Conservation (phyloP, 2,888 invertebrate species). For the Deilephila porcellus region DNA sequence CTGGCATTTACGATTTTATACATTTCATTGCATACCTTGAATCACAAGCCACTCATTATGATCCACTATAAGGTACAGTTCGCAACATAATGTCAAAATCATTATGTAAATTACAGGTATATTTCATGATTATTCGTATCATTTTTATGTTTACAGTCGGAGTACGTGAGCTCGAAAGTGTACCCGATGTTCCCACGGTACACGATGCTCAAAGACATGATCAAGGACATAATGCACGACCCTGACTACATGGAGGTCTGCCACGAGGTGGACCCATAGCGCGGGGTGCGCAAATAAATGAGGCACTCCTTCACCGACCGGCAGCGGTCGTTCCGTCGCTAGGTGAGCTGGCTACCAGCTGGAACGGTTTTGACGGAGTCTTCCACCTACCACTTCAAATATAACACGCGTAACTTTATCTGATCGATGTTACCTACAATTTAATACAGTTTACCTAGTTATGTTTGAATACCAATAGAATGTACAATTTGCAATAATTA, state of each 20-base stretch:
- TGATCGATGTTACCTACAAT: background rate
- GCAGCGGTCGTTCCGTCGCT: slow-evolving; percentile 76
- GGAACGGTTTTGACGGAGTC: slow-evolving; percentile 30
- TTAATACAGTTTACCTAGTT: too few relatives aligned
- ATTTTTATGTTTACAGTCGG: slow-evolving; percentile 86
- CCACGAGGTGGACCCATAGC: slow-evolving; percentile 93
- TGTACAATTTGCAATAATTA: background rate
- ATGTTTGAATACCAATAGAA: too few relatives aligned
- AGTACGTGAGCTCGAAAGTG: slow-evolving; percentile 95
- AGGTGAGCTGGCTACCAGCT: slow-evolving; percentile 45
- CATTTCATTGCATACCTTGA: too few relatives aligned
- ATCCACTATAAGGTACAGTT: too few relatives aligned
- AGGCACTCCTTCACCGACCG: slow-evolving; percentile 80
- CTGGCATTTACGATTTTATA: too few relatives aligned
- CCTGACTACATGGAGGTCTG: slow-evolving; percentile 99
- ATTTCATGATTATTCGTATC: too few relatives aligned
- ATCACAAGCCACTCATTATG: too few relatives aligned
- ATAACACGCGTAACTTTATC: background rate
- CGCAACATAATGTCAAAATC: too few relatives aligned
- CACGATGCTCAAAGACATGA: slow-evolving; percentile 98
- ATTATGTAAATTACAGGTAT: too few relatives aligned
- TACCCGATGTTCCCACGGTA: slow-evolving; percentile 98
- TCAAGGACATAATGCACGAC: slow-evolving; percentile 97
- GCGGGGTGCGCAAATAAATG: slow-evolving; percentile 85
- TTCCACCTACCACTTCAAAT: slow-evolving; percentile 46